Evolutionary conservation across 2,888 invertebrate species (phyloP).

Genomic region (Cactoblastis cactorum): DNA sequence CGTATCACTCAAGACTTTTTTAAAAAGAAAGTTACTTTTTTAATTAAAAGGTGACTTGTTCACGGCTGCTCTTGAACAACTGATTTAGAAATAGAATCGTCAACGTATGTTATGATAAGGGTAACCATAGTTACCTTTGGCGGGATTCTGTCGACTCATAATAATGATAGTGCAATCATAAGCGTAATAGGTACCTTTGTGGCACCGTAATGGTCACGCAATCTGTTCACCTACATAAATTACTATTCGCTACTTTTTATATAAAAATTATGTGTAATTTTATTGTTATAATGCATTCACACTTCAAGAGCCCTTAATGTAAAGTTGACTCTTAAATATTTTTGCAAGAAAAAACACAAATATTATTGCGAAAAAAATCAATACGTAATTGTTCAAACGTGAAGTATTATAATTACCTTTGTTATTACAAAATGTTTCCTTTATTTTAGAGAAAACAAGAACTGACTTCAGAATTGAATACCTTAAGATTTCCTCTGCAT

Average conservation of each 20-base stretch:
- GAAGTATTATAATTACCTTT: no score
- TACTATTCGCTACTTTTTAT: not conserved
- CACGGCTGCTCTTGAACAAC: slow-evolving; percentile 24
- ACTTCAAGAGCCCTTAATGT: no score
- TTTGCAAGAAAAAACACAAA: no score
- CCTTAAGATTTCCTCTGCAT: no score
- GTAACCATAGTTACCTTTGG: slow-evolving; percentile 57
- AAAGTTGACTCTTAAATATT: no score
- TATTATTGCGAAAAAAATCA: no score
- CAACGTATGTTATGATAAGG: slow-evolving; percentile 50
- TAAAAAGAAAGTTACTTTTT: not conserved
- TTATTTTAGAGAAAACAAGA: no score
- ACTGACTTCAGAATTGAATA: no score
- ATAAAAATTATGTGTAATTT: not conserved
- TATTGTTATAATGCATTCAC: no score
- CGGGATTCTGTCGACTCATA: slow-evolving; percentile 33
- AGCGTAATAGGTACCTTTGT: slow-evolving; percentile 4
- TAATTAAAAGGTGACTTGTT: slow-evolving; percentile 20
- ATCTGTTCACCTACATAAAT: not conserved
- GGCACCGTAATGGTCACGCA: not conserved
- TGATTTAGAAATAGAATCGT: slow-evolving; percentile 38
- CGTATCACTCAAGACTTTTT: not conserved
- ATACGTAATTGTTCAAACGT: no score
- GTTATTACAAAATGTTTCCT: no score
- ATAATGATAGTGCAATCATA: slow-evolving; percentile 35